A percentile compares a stretch with the other conserved stretches of the same genome.
These are phyloP conservation scores for Gnathonemus longibarbis DNA, from an alignment of 2,113 vertebrate species.

Conservation along the genomic window DNA sequence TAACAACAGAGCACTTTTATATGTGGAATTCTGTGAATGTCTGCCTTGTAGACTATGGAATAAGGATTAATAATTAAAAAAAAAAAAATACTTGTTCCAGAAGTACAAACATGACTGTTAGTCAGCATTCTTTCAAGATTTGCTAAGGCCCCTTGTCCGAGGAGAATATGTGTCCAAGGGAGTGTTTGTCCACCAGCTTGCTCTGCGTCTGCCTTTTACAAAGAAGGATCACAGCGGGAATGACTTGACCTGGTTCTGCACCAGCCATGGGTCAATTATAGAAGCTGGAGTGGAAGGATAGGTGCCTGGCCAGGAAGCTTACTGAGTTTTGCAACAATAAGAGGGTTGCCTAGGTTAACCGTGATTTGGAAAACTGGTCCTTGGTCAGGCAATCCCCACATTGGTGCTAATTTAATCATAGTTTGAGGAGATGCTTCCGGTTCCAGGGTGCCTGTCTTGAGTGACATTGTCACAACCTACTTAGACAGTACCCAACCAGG, in stretches of 20 bases:
- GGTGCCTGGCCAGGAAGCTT: background rate
- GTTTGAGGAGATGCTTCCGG: background rate
- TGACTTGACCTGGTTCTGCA: background rate
- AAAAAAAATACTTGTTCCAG: background rate
- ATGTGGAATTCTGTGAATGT: constrained; percentile 25
- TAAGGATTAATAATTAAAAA: constrained; percentile 26
- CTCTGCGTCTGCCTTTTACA: background rate
- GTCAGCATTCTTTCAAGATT: background rate
- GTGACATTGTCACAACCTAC: background rate
- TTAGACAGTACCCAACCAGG: background rate
- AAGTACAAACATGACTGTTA: background rate
- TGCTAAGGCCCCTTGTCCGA: background rate
- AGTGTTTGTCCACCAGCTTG: constrained; percentile 1
- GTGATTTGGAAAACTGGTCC: background rate
- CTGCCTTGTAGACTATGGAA: constrained; percentile 22
- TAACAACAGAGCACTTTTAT: constrained; percentile 35
- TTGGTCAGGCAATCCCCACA: background rate
- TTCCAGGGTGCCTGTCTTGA: background rate
- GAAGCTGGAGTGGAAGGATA: background rate
- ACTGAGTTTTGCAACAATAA: background rate
- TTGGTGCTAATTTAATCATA: background rate
- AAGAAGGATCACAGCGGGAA: background rate
- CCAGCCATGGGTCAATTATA: background rate
- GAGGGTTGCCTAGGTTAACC: background rate
- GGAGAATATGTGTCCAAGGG: constrained; percentile 33